phyloP scores from a whole-genome alignment of 1,140 invertebrate species.

The fruit fly (Drosophila melanogaster) region Release_6_plus_ISO1_MT NT_033779.5:21207001-21207500 shows the following conservation, averaged over 20 bases:
- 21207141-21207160: conserved; percentile 87
- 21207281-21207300: conserved; percentile 86
- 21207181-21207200: no score
- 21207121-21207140: conserved; percentile 92
- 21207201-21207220: conserved; percentile 77
- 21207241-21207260: conserved; percentile 90
- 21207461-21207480: conserved; percentile 84
- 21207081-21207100: conserved; percentile 71
- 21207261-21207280: conserved; percentile 89
- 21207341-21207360: conserved; percentile 89
- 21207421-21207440: conserved; percentile 77
- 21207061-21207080: no score
- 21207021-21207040: no score
- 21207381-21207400: conserved; percentile 92
- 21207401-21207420: conserved; percentile 92
- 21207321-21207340: conserved; percentile 92
- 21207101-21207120: conserved; percentile 87
- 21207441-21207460: background rate
- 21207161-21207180: conserved; percentile 71
- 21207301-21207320: conserved; percentile 85
- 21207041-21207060: no score
- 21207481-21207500: conserved; percentile 93
- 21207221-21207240: conserved; percentile 89
- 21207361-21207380: conserved; percentile 89
- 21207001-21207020: no score